These are phyloP conservation scores for Alexandromys oeconomus DNA, from an alignment of 2,797 vertebrate genomes.

Conservation along the genomic window DNA sequence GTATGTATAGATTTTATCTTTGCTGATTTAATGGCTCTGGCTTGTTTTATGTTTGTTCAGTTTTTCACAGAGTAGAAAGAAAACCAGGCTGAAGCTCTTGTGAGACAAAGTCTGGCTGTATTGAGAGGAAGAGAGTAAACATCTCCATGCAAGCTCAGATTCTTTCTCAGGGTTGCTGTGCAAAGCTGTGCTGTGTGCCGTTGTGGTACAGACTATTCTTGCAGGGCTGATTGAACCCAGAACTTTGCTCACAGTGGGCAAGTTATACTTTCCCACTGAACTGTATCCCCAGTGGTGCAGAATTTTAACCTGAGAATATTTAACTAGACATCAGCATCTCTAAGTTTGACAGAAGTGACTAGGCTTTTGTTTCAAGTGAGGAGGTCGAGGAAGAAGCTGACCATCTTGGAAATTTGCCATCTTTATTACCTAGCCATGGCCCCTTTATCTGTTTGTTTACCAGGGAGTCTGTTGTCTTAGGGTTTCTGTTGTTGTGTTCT, in stretches of 20 bases:
- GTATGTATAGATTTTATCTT: neutral
- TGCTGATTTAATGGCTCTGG: neutral
- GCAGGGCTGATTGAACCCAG: neutral
- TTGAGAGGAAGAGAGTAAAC: neutral
- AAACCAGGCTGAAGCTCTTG: neutral
- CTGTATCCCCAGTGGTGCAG: neutral
- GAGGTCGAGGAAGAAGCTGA: neutral
- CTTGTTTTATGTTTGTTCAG: neutral
- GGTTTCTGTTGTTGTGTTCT: neutral
- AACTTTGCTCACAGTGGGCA: neutral
- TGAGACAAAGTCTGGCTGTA: neutral
- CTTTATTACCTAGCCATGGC: neutral
- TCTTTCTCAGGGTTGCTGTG: neutral
- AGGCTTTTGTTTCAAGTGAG: neutral
- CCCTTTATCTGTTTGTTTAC: neutral
- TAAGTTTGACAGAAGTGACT: neutral
- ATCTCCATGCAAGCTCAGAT: neutral
- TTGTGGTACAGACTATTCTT: neutral
- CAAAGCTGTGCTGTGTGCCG: neutral
- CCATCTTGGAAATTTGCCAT: neutral
- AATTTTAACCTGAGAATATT: constrained; percentile 3
- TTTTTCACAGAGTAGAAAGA: neutral
- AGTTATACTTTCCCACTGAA: neutral
- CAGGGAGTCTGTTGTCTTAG: neutral
- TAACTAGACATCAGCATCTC: neutral